A percentile compares a stretch with the other conserved stretches of the same genome.
Evolutionary conservation across 2,888 invertebrate species (phyloP).

Genomic region (Geotrupes spiniger): DNA sequence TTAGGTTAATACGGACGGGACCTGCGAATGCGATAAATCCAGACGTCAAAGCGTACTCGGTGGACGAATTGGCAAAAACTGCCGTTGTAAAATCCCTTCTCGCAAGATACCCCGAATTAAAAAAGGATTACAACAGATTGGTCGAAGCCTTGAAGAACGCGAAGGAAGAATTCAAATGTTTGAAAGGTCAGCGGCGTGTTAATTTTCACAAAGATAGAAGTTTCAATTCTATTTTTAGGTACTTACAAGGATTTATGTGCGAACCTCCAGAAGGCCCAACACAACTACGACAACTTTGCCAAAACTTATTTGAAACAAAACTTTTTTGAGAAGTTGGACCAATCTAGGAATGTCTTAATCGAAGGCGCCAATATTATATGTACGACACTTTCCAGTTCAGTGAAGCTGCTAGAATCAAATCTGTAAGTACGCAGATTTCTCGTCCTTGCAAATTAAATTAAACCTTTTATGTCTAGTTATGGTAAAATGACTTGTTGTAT

Average conservation of each 20-base stretch:
- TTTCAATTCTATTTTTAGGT: too few species aligned
- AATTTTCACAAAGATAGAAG: too few species aligned
- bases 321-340: slow-evolving; percentile 25
- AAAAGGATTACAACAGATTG: slow-evolving; percentile 23
- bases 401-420: slow-evolving; percentile 14
- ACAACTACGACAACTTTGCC: slow-evolving; percentile 17
- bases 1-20: slow-evolving; percentile 53
- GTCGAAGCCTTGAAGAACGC: slow-evolving; percentile 1
- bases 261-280: too few species aligned
- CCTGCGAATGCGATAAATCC: slow-evolving; percentile 49
- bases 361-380: slow-evolving; percentile 66
- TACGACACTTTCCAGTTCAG: slow-evolving; percentile 64
- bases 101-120: slow-evolving; percentile 26
- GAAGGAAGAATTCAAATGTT: slow-evolving; percentile 6
- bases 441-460: neutral
- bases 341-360: slow-evolving; percentile 44
- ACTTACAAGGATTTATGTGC: too few species aligned
- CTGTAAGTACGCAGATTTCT: slow-evolving; percentile 7
- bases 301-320: slow-evolving; percentile 19
- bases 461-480: neutral
- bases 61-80: slow-evolving; percentile 46
- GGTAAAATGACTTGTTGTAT: slow-evolving; percentile 63
- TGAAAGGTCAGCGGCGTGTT: slow-evolving; percentile 8
- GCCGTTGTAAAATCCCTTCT: slow-evolving; percentile 27
- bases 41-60: slow-evolving; percentile 46